Evolutionary conservation across 2,888 invertebrate genomes (phyloP), one percentile per base, ranked within the genome.

Genomic region (Limulus polyphemus): DNA sequence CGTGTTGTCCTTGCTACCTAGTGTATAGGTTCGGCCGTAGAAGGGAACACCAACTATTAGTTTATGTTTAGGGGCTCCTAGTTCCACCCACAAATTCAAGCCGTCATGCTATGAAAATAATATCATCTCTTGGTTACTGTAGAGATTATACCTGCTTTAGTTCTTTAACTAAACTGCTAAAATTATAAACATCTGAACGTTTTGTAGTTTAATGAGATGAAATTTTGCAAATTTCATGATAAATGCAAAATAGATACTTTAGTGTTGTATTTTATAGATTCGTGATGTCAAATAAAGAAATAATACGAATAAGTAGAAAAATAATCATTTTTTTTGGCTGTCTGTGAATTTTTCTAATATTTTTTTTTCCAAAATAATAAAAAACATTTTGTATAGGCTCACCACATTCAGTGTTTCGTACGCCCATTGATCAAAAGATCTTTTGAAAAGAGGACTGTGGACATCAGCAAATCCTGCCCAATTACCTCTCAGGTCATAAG

Each of bases 381-480:
- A 13, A 50, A 32, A 56, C 17, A 32, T 13, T 61, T n/a, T 51
- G 10, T 10, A 51, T 59, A 55, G 71, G 82, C 86, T 78, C 78
- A 90, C 90, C 75, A 92, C 91, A 75, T 92, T 92, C 47, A 92
- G 82, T 75, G 86, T 88, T 73, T 90, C 90, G 73, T 90, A 91
- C 17, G 89, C 90, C 81, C 85, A 90, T 74, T 90, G 89, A 75
- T 92, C 91, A 72, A 72, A 67, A 0, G 89, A 87, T 56, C 92
- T 81, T 73, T 84, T 87, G 75, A 89, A 90, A 0, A 92, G 79
- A 1, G 91, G 88, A 71, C 90, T 90, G 74, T 92, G 92, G 0
- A 86, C 85, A 73, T 92, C 91, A 0, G 91, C 90, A 73, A 90
- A 90, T 14, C 91, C 91, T 1, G 87, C 90, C 91, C 91, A 91